phyloP scores from a whole-genome alignment of 2,113 vertebrate species.

The Oncorhynchus keta region DNA sequence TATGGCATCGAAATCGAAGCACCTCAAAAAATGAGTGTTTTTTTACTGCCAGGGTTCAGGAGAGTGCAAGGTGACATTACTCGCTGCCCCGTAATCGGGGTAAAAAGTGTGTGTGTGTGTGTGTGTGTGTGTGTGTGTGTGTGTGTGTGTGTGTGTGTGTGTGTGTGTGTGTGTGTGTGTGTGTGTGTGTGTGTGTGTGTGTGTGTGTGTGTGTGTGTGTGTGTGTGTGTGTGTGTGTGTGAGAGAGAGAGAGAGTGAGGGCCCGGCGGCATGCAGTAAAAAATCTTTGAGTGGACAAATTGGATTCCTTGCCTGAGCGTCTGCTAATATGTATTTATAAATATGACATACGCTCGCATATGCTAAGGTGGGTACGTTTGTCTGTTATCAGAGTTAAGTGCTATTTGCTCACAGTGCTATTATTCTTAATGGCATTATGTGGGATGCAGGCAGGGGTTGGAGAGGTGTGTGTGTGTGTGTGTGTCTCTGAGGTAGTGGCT shows the following conservation, averaged over 20 bases:
- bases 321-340: conserved; percentile 62
- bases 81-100: conserved; percentile 61
- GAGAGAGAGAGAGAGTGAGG: conserved; percentile 32
- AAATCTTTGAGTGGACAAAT: conserved; percentile 59
- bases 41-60: conserved; percentile 60
- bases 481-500: not conserved
- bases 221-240: not conserved
- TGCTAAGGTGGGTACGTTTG: conserved; percentile 56
- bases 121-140: not conserved
- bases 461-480: conserved; percentile 32
- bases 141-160: not conserved
- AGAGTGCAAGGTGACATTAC: conserved; percentile 53
- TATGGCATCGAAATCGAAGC: conserved; percentile 57
- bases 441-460: conserved; percentile 54
- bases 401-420: conserved; percentile 71
- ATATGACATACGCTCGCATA: conserved; percentile 67
- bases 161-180: not conserved
- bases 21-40: conserved; percentile 62
- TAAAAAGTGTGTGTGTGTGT: conserved; percentile 48
- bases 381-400: conserved; percentile 71
- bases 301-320: conserved; percentile 60
- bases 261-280: conserved; percentile 36
- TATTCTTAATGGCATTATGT: conserved; percentile 73
- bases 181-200: not conserved
- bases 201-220: not conserved